Evolutionary conservation across 2,797 vertebrate genomes (phyloP).

Genomic region (Steatocranus sp.): DNA sequence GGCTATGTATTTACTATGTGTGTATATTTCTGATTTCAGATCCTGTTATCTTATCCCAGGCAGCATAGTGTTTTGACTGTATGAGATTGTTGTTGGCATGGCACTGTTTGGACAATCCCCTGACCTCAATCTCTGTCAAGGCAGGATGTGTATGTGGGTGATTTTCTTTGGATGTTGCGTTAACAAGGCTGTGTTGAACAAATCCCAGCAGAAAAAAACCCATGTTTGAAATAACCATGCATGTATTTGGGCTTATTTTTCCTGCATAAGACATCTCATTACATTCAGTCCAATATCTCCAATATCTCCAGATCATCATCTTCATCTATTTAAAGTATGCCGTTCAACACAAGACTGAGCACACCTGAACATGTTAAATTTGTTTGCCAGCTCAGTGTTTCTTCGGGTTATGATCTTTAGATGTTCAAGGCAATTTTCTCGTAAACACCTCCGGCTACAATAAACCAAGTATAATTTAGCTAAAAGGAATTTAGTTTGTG

Average conservation of each 20-base stretch:
- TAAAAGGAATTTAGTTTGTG: not conserved
- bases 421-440: not conserved
- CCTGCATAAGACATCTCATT: not conserved
- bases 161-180: not conserved
- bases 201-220: not conserved
- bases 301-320: not conserved
- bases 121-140: slow-evolving; percentile 28
- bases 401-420: not conserved
- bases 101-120: slow-evolving; percentile 5
- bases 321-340: not conserved
- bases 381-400: not conserved
- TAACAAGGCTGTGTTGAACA: not conserved
- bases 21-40: not conserved
- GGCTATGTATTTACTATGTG: not conserved
- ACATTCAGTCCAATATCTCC: not conserved
- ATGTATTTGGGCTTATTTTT: not conserved
- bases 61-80: not conserved
- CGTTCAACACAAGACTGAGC: not conserved
- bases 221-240: not conserved
- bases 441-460: not conserved
- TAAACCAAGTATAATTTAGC: not conserved
- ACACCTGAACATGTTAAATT: not conserved
- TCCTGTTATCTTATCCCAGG: not conserved
- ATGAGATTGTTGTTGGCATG: not conserved
- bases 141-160: not conserved